Base-by-base conservation (phyloP, 2,888 invertebrate genomes). In the Nemapogon koenigi region DNA sequence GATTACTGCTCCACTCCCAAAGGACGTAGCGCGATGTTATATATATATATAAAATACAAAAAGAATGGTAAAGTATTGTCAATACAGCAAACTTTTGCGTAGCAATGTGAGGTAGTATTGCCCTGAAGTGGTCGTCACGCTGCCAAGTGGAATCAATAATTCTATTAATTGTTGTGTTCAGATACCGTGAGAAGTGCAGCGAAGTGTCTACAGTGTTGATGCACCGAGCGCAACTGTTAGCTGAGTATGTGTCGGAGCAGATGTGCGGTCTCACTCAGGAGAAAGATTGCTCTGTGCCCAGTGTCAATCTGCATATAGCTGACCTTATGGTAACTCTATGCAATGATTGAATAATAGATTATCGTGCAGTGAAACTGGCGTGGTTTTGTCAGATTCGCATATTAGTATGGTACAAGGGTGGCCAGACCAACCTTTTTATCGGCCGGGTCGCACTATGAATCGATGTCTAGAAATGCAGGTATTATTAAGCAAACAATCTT, bases 201-300 rank as follows among this genome's bases (percentile, higher is more conserved):
- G 76, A 75, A 41, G 75, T 75, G 4, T 57, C 70, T 0, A 46
- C 64, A 0, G 55, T 64, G 0, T 30, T 73, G 46, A 68, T 66
- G 46, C 51, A 62, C 3, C 53, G 55, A 26, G 73, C 69, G 1
- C 50, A 65, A 25, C 44, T 81, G 7, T 42, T 83, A 26, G 83
- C 69, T 0, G 71, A 81, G 48, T 73, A 80, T 33, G 82, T 83
- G 3, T 64, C 62, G 1, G 66, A 72, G 3, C 79, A 83, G 48
- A 81, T 83, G 72, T 66, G 78, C 36, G 81, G 81, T 0, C 42
- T 63, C 2, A 53, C 59, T 0, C 69, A 70, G 37, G 72, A 70
- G 41, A 53, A 65, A 1, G 70, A 76, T 41, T 78, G 75, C 16
- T 66, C 72, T 2, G 54, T 67, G 53, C 67, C 71, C 3, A 63